Base-by-base conservation (phyloP, 2,888 invertebrate genomes). In the Tethea ocularis region DNA sequence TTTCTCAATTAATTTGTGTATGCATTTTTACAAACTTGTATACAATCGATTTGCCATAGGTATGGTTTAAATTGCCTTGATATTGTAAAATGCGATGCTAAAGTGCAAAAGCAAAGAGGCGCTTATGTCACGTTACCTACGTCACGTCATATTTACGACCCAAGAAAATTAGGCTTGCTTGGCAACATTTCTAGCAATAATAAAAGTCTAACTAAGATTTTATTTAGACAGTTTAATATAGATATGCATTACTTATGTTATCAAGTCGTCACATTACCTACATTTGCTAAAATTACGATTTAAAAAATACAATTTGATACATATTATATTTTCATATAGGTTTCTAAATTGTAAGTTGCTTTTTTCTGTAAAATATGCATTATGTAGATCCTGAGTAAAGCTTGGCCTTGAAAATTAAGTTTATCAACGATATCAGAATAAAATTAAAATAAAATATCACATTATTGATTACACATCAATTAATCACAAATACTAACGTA, bases 401-500 rank as follows among this genome's bases (percentile, higher is more conserved):
- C n/a, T n/a, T n/a, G n/a, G n/a, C n/a, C n/a, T 26, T 10, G 10
- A 29, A 10, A 8, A 5, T 10, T 8, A 8, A 10, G 8, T 8
- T 29, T 2, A 29, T 29, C 29, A 8, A 29, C 41, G 6, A 41
- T 7, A n/a, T 17, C 20, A 46, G 20, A 17, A 15, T 46, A 15
- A 46, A 20, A 46, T 10, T 46, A 46, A 46, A 46, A 46, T 46
- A 46, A 46, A 46, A n/a, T n/a, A n/a, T n/a, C n/a, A n/a, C n/a
- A n/a, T n/a, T n/a, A 41, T 41, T n/a, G 11, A 53, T 54, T 22
- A 20, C 10, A 22, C 54, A 1, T 11, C 33, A 4, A 54, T 54
- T 54, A 54, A 22, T 11, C 13, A 29, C 6, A 60, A 57, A 55
- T 46, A 36, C 53, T 56, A 52, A 33, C 13, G 13, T 2, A 13